Base-by-base conservation (phyloP, 2,113 vertebrate species). In the Zeus faber region DNA sequence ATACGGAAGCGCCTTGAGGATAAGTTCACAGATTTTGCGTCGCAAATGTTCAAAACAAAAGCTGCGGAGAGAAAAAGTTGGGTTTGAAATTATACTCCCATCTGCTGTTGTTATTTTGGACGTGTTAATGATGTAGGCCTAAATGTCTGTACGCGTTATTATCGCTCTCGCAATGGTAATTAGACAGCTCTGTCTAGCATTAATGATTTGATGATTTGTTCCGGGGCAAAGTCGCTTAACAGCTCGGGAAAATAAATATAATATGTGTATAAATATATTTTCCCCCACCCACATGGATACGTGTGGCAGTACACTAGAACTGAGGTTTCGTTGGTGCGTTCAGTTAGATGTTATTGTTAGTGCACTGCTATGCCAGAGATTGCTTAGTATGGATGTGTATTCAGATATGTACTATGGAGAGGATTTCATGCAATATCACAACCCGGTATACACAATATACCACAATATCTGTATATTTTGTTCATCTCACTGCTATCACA, bases 41-140 rank as follows among this genome's bases (percentile, higher is more conserved):
- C 29, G 29, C 29, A 33, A 33, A 33, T 33, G 29, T 33, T 5
- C 29, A 8, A 67, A 52, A 72, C 62, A 50, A 58, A 54, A 49
- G 23, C 22, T 67, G 67, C 53, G 1, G 6, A 76, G 69, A 71
- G 70, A 56, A 58, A 46, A 79, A 74, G 70, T 77, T 70, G 70
- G 58, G 64, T 72, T 78, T 69, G 54, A 65, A 81, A 81, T 80
- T 67, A 77, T 47, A 67, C 77, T 68, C 65, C 33, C 33, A 48
- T 69, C 47, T 62, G 53, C 73, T 76, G 63, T 75, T 76, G 56
- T 70, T 81, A 79, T 79, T 75, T 77, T 67, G 63, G 65, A 74
- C 11, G 49, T 43, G 49, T 74, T 80, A 66, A 82, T 73, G 70
- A 77, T 74, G 74, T 65, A 27, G 65, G 22, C 68, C 58, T 56